Evolutionary conservation across 2,888 invertebrate genomes (phyloP).

Genomic region (Drosophila anomalata): DNA sequence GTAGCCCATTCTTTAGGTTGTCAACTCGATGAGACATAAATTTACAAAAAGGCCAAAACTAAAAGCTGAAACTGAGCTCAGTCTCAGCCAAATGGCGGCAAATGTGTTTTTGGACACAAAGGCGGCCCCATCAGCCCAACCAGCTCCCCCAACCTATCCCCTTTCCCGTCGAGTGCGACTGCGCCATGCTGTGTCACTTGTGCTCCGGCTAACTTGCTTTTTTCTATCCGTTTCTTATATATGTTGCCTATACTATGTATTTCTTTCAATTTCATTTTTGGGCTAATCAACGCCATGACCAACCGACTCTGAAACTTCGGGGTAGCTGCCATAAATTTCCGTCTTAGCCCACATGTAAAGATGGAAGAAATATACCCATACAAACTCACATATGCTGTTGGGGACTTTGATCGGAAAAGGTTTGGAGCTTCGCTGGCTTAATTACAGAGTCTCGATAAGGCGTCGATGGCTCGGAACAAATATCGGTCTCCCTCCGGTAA

Average conservation of each 20-base stretch:
- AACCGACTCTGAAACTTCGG: conserved; percentile 50
- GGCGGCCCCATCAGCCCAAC: conserved; percentile 28
- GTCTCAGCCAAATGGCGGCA: conserved; percentile 65
- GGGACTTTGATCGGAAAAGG: conserved; percentile 36
- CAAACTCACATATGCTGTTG: conserved; percentile 4
- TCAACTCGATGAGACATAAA: conserved; percentile 81
- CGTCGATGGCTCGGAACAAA: conserved; percentile 57
- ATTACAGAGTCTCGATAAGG: conserved; percentile 67
- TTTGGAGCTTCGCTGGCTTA: conserved; percentile 50
- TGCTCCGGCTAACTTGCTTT: conserved; percentile 46
- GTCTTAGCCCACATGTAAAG: conserved; percentile 69
- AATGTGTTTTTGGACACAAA: conserved; percentile 64
- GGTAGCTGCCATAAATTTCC: conserved; percentile 71
- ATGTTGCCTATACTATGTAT: conserved; percentile 21
- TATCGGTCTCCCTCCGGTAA: conserved; percentile 43
- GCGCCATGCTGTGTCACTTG: conserved; percentile 76
- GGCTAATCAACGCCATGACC: conserved; percentile 72
- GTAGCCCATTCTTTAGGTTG: conserved; percentile 76
- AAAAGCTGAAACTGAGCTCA: conserved; percentile 58
- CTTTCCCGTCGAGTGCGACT: conserved; percentile 31
- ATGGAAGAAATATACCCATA: conserved; percentile 12
- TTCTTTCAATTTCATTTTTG: conserved; percentile 30
- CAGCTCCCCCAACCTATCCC: conserved; percentile 12
- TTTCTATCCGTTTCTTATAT: conserved; percentile 16
- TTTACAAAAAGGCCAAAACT: conserved; percentile 69